Percentiles rank a stretch among this genome's conserved stretches.
These are phyloP conservation scores for Cataglyphis livida DNA, from an alignment of 2,888 invertebrate species.

Conservation along the genomic window DNA sequence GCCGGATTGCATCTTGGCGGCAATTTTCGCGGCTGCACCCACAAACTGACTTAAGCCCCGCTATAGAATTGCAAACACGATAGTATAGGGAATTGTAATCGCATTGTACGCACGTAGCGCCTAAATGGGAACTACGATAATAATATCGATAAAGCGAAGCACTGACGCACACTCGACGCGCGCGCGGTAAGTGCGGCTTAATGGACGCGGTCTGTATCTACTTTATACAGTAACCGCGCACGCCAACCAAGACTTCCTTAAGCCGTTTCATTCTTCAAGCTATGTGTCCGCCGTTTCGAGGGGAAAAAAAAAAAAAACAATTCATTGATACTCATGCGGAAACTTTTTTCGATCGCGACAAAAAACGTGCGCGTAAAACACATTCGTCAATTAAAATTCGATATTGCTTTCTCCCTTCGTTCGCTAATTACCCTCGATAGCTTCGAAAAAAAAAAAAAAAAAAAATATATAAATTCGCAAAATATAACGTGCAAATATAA, in stretches of 20 bases:
- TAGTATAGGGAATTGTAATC: slow-evolving; percentile 46
- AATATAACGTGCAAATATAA: background rate
- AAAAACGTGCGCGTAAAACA: background rate
- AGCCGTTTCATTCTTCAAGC: background rate
- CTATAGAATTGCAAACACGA: slow-evolving; percentile 40
- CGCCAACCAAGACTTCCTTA: background rate
- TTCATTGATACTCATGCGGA: background rate
- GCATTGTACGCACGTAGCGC: slow-evolving; percentile 38
- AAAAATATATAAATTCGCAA: background rate
- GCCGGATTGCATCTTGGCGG: background rate
- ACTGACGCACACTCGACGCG: slow-evolving; percentile 45
- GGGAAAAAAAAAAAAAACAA: background rate
- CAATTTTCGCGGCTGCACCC: slow-evolving; percentile 23
- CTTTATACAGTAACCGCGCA: slow-evolving; percentile 37
- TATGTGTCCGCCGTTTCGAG: background rate
- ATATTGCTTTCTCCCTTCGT: slow-evolving; percentile 26
- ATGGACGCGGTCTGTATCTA: slow-evolving; percentile 41
- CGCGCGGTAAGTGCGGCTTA: slow-evolving; percentile 51
- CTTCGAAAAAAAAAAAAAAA: background rate
- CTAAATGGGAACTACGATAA: slow-evolving; percentile 51
- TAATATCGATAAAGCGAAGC: slow-evolving; percentile 55
- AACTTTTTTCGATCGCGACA: background rate
- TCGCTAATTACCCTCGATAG: background rate
- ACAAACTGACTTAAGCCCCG: slow-evolving; percentile 42
- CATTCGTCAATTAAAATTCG: slow-evolving; percentile 28